Conservation (phyloP, 2,888 invertebrate genomes). For the Caenorhabditis panamensis region DNA sequence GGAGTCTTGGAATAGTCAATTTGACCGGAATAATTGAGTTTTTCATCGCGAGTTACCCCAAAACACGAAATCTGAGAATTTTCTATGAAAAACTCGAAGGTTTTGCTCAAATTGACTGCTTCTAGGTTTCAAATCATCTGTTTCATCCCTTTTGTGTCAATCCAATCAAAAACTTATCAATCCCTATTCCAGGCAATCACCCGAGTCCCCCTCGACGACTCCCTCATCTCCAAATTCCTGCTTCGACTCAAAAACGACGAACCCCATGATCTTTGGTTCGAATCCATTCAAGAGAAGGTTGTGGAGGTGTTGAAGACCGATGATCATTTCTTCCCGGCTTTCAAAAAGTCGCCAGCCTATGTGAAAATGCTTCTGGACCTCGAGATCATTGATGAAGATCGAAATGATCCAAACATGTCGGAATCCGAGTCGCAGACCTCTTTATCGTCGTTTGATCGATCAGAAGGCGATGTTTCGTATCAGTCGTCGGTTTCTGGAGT, state of each 20-base stretch:
- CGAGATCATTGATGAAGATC: slow-evolving; percentile 84
- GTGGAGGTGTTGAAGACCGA: slow-evolving; percentile 83
- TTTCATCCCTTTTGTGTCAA: no score
- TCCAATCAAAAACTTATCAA: no score
- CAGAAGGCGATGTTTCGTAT: slow-evolving; percentile 10
- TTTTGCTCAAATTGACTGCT: no score
- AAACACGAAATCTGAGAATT: no score
- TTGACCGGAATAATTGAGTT: no score
- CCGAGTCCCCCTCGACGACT: slow-evolving; percentile 85
- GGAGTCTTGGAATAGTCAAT: no score
- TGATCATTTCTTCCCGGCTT: slow-evolving; percentile 85
- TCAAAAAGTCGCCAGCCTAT: slow-evolving; percentile 86
- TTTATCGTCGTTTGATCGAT: slow-evolving; percentile 32
- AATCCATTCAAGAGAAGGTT: slow-evolving; percentile 86
- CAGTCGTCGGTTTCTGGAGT: no score
- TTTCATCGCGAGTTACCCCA: no score
- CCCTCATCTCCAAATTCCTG: slow-evolving; percentile 85
- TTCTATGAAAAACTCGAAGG: no score
- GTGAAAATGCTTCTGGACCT: slow-evolving; percentile 87
- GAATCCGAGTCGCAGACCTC: slow-evolving; percentile 52
- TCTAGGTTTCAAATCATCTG: no score
- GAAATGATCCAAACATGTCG: slow-evolving; percentile 43
- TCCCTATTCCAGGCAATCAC: slow-evolving; percentile 84
- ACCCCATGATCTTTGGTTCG: slow-evolving; percentile 88
- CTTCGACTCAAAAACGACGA: slow-evolving; percentile 85